These are phyloP conservation scores for Copsychus sechellarum DNA, from an alignment of 2,113 vertebrate genomes.

Conservation along the genomic window DNA sequence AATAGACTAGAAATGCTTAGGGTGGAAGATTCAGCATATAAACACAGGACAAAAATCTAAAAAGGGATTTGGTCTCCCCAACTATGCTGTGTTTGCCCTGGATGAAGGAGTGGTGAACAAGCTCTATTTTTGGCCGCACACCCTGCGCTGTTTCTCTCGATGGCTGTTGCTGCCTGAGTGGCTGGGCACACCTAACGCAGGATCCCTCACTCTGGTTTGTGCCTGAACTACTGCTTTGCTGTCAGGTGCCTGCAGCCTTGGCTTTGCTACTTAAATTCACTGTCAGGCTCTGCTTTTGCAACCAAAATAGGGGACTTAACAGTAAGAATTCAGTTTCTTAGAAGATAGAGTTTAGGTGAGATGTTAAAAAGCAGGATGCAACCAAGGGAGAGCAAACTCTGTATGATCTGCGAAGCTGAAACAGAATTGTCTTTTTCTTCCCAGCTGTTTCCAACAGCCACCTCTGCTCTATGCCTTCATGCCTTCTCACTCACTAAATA, in stretches of 20 bases:
- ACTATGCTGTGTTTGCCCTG: neutral
- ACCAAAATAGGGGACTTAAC: neutral
- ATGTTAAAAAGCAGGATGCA: neutral
- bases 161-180: fast-evolving
- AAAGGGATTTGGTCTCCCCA: neutral
- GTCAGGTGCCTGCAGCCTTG: neutral
- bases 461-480: neutral
- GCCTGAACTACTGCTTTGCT: neutral
- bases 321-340: neutral
- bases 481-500: neutral
- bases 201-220: neutral
- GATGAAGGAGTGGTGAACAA: neutral
- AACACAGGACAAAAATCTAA: neutral
- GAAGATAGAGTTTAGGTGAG: neutral
- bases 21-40: neutral
- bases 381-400: neutral
- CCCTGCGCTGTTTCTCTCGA: neutral
- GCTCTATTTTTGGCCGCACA: neutral
- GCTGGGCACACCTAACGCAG: neutral
- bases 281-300: neutral
- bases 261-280: neutral
- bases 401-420: neutral
- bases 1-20: neutral
- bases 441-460: neutral
- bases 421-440: neutral